Evolutionary conservation across 1,140 invertebrate genomes (phyloP).

Genomic region (Palaemon carinicauda): DNA sequence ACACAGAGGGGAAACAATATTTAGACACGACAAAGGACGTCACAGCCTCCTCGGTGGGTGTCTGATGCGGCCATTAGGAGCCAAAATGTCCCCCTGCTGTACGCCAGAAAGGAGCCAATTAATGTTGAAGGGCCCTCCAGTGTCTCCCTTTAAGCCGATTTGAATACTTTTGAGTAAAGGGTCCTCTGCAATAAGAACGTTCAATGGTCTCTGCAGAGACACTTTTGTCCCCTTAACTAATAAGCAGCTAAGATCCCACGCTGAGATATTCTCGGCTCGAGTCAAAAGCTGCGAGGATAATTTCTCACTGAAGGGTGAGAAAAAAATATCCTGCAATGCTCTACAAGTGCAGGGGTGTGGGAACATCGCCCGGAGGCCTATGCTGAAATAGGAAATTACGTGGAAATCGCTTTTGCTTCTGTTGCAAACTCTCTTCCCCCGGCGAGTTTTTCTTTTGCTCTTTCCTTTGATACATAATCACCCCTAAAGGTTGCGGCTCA

Average conservation of each 20-base stretch:
- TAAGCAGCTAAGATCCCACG: constrained; percentile 22
- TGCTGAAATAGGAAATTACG: too few species aligned
- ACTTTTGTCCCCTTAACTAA: constrained; percentile 30
- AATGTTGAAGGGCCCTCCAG: constrained; percentile 35
- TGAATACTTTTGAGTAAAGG: constrained; percentile 41
- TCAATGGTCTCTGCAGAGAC: constrained; percentile 21
- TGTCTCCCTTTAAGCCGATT: constrained; percentile 35
- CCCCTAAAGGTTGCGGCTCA: too few species aligned
- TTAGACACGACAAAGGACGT: constrained; percentile 35
- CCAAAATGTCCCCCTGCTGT: constrained; percentile 4
- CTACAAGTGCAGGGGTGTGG: too few species aligned
- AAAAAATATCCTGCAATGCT: too few species aligned
- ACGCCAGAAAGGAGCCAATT: constrained; percentile 39
- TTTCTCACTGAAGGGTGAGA: too few species aligned
- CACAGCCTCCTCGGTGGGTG: constrained; percentile 34
- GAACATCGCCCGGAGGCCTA: too few species aligned
- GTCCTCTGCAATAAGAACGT: constrained; percentile 40
- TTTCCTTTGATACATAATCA: too few species aligned
- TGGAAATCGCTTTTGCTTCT: too few species aligned
- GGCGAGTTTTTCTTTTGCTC: too few species aligned
- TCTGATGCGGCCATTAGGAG: constrained; percentile 22
- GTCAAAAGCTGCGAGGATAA: too few species aligned
- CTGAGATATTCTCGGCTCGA: neutral
- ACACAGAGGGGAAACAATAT: constrained; percentile 47
- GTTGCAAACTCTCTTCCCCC: too few species aligned